Evolutionary conservation across 2,797 vertebrate species (phyloP), one percentile per base, ranked within the genome.

Genomic region (Neostethus bicornis): DNA sequence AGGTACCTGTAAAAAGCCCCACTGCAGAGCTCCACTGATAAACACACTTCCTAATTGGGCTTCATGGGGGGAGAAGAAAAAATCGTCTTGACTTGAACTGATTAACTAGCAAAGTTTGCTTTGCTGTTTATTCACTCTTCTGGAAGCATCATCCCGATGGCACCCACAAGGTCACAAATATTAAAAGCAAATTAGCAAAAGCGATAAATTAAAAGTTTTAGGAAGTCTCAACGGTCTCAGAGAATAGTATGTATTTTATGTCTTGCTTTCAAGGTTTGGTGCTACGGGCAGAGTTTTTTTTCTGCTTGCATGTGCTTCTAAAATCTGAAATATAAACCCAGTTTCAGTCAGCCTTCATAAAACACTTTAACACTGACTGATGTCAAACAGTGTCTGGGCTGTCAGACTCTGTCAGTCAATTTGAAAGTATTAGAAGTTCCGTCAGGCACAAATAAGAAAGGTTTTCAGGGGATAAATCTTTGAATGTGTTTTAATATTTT

Each of bases 31-130:
- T 67, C 25, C 63, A 55, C 49, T 77, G 84, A 86, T 80, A 87
- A 89, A 85, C 83, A 77, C 54, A 35, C 37, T 75, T 73, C 78
- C 68, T 89, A 88, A 90, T 90, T 87, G 79, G 84, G 83, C 82
- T 82, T 84, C 85, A 81, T 75, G 78, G 72, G 65, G 77, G 50
- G 81, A 69, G 77, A 60, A 69, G 77, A 75, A 65, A 79, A 52
- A 66, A 80, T 77, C 80, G 58, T 72, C 71, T 79, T 81, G 64
- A 66, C 71, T 73, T 70, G 71, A 84, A 79, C 76, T 80, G 79
- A 83, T 87, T 85, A 84, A 85, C 73, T 16, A 69, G 75, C 74
- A 83, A 85, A 85, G 77, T 86, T 88, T 86, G 60, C 78, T 80
- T 82, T 82, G 66, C 54, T 52, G 60, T 66, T 77, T 64, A 68